phyloP scores from a whole-genome alignment of 2,888 invertebrate genomes.

The Drosophila niveifrons region DNA sequence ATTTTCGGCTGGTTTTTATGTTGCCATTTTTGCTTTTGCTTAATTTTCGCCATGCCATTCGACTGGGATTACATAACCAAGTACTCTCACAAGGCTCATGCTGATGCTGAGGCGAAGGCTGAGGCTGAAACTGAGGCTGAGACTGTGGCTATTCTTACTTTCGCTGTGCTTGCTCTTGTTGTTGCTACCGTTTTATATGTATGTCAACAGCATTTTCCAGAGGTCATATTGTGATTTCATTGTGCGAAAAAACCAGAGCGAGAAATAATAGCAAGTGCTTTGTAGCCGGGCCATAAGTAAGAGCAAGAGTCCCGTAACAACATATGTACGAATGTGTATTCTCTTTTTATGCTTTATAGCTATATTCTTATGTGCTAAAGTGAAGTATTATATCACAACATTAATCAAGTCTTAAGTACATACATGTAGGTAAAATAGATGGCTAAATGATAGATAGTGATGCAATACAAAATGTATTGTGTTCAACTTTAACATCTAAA shows the following conservation, averaged over 20 bases:
- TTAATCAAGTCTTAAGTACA: not conserved
- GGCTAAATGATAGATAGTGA: not conserved
- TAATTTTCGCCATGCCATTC: constrained; percentile 57
- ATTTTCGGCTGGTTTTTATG: constrained; percentile 50
- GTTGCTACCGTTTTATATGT: constrained; percentile 20
- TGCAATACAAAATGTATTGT: no score
- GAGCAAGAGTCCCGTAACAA: not conserved
- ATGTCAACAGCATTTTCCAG: constrained; percentile 34
- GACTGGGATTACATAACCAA: constrained; percentile 50
- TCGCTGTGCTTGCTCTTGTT: constrained; percentile 7
- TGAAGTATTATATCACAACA: not conserved
- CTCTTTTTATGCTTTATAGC: not conserved
- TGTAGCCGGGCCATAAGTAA: not conserved
- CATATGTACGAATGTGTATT: not conserved
- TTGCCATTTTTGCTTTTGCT: constrained; percentile 43
- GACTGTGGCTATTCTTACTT: constrained; percentile 23
- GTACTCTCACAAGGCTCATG: constrained; percentile 40
- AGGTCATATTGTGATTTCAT: constrained; percentile 36
- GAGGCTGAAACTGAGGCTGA: not conserved
- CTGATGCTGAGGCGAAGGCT: not conserved
- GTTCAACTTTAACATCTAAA: no score
- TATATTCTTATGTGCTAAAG: not conserved
- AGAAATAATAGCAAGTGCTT: constrained; percentile 13
- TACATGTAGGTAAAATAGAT: not conserved
- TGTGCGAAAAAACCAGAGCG: constrained; percentile 16